A percentile compares a stretch with the other conserved stretches of the same genome.
phyloP scores from a whole-genome alignment of 1,140 invertebrate species.

The Chironomus tepperi region DNA sequence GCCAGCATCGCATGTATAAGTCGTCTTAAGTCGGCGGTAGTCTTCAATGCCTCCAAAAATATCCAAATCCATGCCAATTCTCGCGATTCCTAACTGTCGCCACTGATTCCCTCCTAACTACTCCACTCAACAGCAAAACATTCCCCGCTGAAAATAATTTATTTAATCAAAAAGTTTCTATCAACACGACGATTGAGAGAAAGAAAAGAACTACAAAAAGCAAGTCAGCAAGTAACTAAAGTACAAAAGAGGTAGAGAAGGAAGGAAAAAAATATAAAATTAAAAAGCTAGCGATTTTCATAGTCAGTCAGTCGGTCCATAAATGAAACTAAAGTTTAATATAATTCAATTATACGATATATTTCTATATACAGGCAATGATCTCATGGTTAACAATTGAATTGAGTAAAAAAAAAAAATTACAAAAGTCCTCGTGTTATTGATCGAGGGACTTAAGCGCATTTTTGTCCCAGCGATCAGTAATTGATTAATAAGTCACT shows the following conservation, averaged over 20 bases:
- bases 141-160: not conserved
- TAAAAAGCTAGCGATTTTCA: constrained; percentile 4
- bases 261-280: not conserved
- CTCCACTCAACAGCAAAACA: not conserved
- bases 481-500: too few relatives aligned
- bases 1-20: too few relatives aligned
- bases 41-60: too few relatives aligned
- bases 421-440: too few relatives aligned
- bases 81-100: not conserved
- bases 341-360: not conserved
- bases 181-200: not conserved
- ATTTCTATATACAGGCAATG: too few relatives aligned
- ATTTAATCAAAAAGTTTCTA: constrained; percentile 10
- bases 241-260: not conserved
- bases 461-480: too few relatives aligned
- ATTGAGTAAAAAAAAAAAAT: too few relatives aligned
- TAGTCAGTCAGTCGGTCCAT: not conserved
- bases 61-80: too few relatives aligned
- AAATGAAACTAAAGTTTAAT: not conserved
- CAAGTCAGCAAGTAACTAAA: not conserved
- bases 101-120: not conserved
- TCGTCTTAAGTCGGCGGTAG: too few relatives aligned
- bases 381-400: too few relatives aligned
- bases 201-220: not conserved
- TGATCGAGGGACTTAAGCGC: too few relatives aligned